Conservation (phyloP, 37 sponge, comb jelly and placozoan genomes). For the Halisarca cf. caerulea region DNA sequence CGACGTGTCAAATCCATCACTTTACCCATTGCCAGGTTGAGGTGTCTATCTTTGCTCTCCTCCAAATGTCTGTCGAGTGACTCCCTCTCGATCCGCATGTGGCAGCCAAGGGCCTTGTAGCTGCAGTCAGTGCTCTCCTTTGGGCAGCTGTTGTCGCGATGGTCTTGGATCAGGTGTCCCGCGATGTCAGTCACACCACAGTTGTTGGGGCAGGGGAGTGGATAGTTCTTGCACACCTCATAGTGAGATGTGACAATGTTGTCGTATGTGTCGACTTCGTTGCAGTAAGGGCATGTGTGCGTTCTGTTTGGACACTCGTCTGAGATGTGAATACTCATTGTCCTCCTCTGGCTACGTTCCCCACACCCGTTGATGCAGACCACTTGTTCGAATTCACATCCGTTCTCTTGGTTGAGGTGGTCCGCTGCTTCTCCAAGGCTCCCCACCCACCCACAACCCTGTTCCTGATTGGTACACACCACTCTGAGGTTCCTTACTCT, state of each 20-base stretch:
- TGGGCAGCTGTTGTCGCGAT: neutral
- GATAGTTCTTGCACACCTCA: neutral
- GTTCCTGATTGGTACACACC: neutral
- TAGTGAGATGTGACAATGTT: neutral
- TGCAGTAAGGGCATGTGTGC: neutral
- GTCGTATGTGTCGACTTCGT: neutral
- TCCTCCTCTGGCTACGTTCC: neutral
- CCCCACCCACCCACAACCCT: conserved; percentile 4
- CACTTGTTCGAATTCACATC: neutral
- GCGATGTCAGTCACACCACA: neutral
- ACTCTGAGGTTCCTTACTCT: neutral
- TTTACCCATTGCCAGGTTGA: conserved; percentile 27
- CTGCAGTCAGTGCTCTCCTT: neutral
- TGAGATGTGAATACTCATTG: neutral
- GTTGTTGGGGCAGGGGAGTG: neutral
- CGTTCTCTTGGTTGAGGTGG: neutral
- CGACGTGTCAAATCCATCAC: neutral
- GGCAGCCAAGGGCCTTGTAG: conserved; percentile 20
- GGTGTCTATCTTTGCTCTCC: conserved; percentile 2
- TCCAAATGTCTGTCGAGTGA: neutral
- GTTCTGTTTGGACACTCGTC: neutral
- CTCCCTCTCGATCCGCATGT: conserved; percentile 4
- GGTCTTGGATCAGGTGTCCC: neutral
- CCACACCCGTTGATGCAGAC: neutral
- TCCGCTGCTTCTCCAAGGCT: neutral